Evolutionary conservation across 2,797 vertebrate species (phyloP), one percentile per base, ranked within the genome.

Genomic region (Choloepus didactylus): DNA sequence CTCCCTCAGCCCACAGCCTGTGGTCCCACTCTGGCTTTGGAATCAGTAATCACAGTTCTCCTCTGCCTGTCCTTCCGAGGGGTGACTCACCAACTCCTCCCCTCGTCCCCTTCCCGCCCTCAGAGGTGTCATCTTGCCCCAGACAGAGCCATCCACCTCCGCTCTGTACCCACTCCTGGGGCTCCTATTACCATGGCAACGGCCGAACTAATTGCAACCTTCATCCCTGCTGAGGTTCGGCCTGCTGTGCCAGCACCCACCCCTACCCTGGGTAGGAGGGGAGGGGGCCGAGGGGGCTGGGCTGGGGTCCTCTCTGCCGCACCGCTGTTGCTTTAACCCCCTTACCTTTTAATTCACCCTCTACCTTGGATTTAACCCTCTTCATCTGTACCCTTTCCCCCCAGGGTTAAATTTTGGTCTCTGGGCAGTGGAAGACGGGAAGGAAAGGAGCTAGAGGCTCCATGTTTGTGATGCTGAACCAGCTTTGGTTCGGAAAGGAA

Each of bases 321-420:
- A 60, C 35, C 18, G 87, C 95, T 87, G 35, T 69, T 35, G 85
- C 90, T 84, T 85, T 94, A 89, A 90, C 81, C 64, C 60, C 90
- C 82, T 82, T 29, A n/a, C 86, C 95, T 51, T 29, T 79, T 18
- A 3, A 54, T 60, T 84, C 66, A 82, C 66, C 51, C 66, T 16
- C 38, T 27, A 14, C 19, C 91, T 67, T 87, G 54, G 59, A 79
- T 66, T 69, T 96, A 94, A 93, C 83, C 79, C 64, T 87, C 23
- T 35, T 56, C 23, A 1, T 31, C 46, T 69, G 27, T 35, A 9
- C 44, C 41, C 31, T 70, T 89, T 64, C 21, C 7, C 7, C 70
- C 86, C 79, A 87, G 95, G 97, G 95, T 87, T 75, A 91, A 94
- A 96, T 97, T 94, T 97, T 98, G 97, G 97, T 98, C 96, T 97